These are phyloP conservation scores for Empidonax alnorum DNA, from an alignment of 2,113 vertebrate species.

Conservation along the genomic window DNA sequence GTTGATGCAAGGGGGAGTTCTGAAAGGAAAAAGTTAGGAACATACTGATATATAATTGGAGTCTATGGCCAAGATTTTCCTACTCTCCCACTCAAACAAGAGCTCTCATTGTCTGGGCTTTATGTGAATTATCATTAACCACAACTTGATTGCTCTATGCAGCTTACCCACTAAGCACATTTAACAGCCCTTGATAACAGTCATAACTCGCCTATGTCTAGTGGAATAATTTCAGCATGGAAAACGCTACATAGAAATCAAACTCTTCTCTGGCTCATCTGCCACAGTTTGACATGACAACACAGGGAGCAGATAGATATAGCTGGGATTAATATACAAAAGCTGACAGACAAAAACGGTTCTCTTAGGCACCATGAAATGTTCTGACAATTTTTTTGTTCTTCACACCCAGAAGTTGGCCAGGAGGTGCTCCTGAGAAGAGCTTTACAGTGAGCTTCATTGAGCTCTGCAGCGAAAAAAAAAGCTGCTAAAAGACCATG, in stretches of 20 bases:
- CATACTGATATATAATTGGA: not conserved
- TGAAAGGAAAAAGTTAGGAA: not conserved
- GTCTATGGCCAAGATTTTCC: not conserved
- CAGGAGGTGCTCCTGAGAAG: not conserved
- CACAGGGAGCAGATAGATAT: not conserved
- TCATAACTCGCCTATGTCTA: not conserved
- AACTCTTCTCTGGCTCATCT: not conserved
- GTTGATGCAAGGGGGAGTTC: not conserved
- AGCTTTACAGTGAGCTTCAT: not conserved
- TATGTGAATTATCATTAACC: not conserved
- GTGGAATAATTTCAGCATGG: not conserved
- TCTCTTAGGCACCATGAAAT: not conserved
- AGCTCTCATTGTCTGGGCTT: not conserved
- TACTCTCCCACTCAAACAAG: not conserved
- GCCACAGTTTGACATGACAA: not conserved
- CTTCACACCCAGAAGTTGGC: not conserved
- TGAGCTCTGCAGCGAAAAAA: not conserved
- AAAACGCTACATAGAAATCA: not conserved
- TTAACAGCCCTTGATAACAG: not conserved
- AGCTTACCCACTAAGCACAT: not conserved
- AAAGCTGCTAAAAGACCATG: not conserved
- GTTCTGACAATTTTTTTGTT: not conserved
- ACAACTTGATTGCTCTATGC: not conserved
- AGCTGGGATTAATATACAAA: not conserved
- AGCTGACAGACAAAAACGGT: not conserved